Evolutionary conservation across 2,113 vertebrate species (phyloP), one percentile per base, ranked within the genome.

Genomic region (Heloderma charlesbogerti): DNA sequence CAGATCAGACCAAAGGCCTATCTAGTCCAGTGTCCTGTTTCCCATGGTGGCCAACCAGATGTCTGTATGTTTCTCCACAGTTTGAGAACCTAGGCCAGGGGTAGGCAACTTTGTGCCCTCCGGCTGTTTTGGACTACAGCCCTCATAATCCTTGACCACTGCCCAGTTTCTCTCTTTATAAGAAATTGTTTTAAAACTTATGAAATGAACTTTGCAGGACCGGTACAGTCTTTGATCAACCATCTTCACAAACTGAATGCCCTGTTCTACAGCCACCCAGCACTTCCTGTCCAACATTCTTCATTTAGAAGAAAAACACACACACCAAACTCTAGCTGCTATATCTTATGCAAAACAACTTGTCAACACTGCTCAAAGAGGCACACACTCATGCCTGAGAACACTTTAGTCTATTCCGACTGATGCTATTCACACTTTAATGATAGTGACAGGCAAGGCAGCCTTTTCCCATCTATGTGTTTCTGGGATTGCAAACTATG

Each of bases 401-500:
- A 69, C 43, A 54, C 45, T 78, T 90, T 90, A 54, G 75, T 79
- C 27, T 90, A 22, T 86, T 79, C 63, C 74, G n/a, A 78, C 25
- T 40, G 34, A 54, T 34, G 60, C 60, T 51, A 9, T 79, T 90
- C 75, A 86, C 83, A 86, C 83, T 86, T 86, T 37, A 90, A 78
- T 54, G 74, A 67, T 67, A 71, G n/a, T 71, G 74, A 86, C 45
- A 79, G 74, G 72, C 57, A 90, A 75, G 63, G 45, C 83, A 79
- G 84, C 27, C 34, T 86, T 79, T 40, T n/a, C 4, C 25, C 25
- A 78, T 78, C 60, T 54, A 3, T 79, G 89, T 79, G 43, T 86
- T 69, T 86, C 43, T 79, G 20, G 75, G 13, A 79, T 34, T 79
- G 45, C 63, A 86, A 57, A 69, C 37, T n/a, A 25, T 69, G 40